Evolutionary conservation across 2,888 invertebrate species (phyloP).

Genomic region (Pecten maximus): DNA sequence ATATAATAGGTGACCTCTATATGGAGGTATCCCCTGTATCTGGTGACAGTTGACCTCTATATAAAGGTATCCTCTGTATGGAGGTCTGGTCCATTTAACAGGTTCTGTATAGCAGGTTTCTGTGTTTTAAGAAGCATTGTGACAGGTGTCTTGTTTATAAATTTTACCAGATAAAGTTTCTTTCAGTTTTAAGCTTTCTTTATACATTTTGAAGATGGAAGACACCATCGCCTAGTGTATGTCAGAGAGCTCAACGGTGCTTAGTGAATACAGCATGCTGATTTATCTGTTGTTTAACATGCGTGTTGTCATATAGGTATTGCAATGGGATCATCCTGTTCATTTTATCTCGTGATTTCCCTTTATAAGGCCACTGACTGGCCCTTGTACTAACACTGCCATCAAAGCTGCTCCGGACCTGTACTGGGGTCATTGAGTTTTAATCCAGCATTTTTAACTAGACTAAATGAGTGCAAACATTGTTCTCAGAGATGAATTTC

Average conservation of each 20-base stretch:
- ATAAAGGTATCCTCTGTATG: not conserved
- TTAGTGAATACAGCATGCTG: not conserved
- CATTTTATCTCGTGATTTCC: not conserved
- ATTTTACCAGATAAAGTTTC: not conserved
- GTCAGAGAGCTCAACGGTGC: not conserved
- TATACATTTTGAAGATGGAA: not conserved
- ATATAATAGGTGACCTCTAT: not conserved
- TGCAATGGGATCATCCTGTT: not conserved
- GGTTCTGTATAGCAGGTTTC: too few species aligned
- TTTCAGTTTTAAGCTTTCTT: not conserved
- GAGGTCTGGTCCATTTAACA: not conserved
- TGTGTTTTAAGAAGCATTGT: not conserved
- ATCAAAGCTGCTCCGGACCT: not conserved
- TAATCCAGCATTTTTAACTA: not conserved
- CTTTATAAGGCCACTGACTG: not conserved
- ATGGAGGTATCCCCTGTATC: not conserved
- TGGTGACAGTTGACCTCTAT: not conserved
- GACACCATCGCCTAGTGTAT: not conserved
- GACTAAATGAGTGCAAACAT: slow-evolving; percentile 20
- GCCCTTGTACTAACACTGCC: not conserved
- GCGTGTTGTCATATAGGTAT: not conserved
- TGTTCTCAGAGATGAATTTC: not conserved
- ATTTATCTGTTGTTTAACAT: not conserved
- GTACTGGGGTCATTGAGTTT: not conserved
- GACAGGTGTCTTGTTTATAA: not conserved